These are phyloP conservation scores for Agelaius phoeniceus DNA, from an alignment of 2,113 vertebrate species.

Conservation along the genomic window DNA sequence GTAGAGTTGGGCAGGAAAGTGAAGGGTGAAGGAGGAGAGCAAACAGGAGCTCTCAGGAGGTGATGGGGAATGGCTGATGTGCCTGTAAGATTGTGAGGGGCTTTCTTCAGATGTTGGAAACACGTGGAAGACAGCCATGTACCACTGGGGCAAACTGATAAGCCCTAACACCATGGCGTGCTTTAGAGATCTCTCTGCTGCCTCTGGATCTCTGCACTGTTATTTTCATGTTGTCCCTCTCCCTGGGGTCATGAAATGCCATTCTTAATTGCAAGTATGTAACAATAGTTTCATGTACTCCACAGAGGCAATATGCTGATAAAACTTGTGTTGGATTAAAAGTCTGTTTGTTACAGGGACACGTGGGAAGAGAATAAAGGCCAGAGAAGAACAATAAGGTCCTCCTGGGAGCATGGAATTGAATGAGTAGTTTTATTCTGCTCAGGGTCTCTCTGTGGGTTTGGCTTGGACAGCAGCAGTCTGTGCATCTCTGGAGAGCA, in stretches of 20 bases:
- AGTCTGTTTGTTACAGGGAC: background rate
- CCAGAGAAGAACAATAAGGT: background rate
- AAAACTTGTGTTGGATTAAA: background rate
- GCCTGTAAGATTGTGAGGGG: background rate
- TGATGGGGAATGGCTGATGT: background rate
- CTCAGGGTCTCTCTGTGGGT: background rate
- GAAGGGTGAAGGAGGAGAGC: background rate
- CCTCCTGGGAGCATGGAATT: background rate
- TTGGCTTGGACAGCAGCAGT: background rate
- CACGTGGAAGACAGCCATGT: rapidly evolving
- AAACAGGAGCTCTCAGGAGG: background rate
- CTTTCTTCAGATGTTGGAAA: background rate
- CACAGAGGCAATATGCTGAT: background rate
- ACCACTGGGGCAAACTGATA: background rate
- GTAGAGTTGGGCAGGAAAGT: background rate
- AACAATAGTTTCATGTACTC: background rate
- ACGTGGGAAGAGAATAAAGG: background rate
- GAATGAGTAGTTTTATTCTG: background rate
- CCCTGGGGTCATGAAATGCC: background rate
- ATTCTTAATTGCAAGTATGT: background rate
- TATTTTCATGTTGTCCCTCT: background rate
- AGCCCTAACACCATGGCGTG: background rate
- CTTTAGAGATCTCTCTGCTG: background rate
- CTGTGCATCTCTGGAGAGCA: background rate
- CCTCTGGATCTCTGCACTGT: background rate